These are phyloP conservation scores for Galagoides demidoff DNA, from an alignment of 2,797 vertebrate species.

Conservation along the genomic window DNA sequence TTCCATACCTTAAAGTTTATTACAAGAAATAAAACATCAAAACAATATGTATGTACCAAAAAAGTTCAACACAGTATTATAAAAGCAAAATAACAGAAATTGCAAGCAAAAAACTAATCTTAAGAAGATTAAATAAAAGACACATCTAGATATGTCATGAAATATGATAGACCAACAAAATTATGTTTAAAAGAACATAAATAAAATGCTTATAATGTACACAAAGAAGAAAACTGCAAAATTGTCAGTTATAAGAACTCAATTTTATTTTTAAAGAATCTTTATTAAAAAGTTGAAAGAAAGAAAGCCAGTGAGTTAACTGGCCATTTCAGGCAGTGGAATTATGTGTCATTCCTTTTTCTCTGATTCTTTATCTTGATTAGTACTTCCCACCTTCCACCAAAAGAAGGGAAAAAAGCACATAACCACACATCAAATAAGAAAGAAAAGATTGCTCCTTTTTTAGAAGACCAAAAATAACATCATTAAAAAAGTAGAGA, in stretches of 20 bases:
- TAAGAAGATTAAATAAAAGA: not conserved
- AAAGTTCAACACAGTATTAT: not conserved
- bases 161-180: not conserved
- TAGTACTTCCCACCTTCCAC: not conserved
- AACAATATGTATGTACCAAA: not conserved
- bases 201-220: not conserved
- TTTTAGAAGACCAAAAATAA: conserved; percentile 12
- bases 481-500: conserved; percentile 1
- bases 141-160: not conserved
- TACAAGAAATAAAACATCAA: not conserved
- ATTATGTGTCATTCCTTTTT: conserved; percentile 27
- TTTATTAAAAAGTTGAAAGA: not conserved
- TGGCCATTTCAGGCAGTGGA: not conserved
- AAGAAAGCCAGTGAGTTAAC: not conserved
- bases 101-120: not conserved
- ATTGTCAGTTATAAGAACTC: not conserved
- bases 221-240: conserved; percentile 1
- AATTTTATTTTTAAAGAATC: not conserved
- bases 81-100: not conserved
- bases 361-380: conserved; percentile 24
- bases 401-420: not conserved
- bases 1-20: not conserved
- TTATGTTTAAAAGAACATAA: not conserved
- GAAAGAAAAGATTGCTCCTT: not conserved
- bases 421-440: not conserved